Evolutionary conservation across 2,113 vertebrate species (phyloP).

Genomic region (Cephalopholis sonnerati): DNA sequence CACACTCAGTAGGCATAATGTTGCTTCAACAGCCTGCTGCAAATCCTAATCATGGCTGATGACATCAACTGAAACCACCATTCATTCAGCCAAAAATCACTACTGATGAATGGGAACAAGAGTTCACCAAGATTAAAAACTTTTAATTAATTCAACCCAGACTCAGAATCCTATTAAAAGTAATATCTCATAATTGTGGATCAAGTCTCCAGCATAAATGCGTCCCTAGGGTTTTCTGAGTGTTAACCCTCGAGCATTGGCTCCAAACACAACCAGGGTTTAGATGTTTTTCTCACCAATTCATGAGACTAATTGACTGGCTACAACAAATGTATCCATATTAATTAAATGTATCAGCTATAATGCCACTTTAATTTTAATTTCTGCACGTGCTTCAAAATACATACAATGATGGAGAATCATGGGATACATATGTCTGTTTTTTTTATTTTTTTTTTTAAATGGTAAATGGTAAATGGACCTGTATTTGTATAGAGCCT

Average conservation of each 20-base stretch:
- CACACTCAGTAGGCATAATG: not conserved
- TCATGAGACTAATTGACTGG: not conserved
- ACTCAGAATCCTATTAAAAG: not conserved
- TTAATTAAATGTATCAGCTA: not conserved
- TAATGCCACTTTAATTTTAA: not conserved
- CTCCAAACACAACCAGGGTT: not conserved
- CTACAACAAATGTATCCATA: not conserved
- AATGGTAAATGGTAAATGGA: no score
- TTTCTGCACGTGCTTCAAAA: not conserved
- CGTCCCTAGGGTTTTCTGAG: not conserved
- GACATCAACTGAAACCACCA: not conserved
- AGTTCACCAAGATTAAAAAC: not conserved
- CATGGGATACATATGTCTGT: not conserved
- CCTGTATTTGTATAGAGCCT: no score
- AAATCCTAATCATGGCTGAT: conserved; percentile 27
- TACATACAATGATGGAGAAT: not conserved
- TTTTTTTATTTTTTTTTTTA: no score
- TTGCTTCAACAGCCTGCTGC: conserved; percentile 21
- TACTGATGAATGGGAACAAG: not conserved
- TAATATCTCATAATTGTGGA: not conserved
- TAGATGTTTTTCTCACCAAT: not conserved
- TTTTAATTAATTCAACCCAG: not conserved
- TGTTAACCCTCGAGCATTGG: not conserved
- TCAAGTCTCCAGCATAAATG: not conserved
- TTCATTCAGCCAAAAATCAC: conserved; percentile 17